Evolutionary conservation across 2,888 invertebrate species (phyloP), one percentile per base, ranked within the genome.

Genomic region (Rhogogaster chlorosoma): DNA sequence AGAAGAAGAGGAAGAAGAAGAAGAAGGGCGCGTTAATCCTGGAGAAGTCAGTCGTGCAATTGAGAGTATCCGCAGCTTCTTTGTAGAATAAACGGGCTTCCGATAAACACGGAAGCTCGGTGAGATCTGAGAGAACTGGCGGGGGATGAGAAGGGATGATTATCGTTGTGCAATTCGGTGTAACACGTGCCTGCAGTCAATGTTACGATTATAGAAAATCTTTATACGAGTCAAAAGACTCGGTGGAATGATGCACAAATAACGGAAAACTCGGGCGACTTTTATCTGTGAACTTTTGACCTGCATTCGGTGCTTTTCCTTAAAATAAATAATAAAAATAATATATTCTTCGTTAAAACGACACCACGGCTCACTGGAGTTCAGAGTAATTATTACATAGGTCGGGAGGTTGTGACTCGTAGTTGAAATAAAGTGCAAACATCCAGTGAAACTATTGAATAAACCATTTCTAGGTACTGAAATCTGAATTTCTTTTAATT

Each of bases 271-370:
- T 70, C n/a, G 12, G 73, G 45, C 38, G 12, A 73, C 12, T 73
- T 38, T 38, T 42, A 73, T 73, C 38, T 73, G 36, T 73, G 73
- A 73, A 26, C 73, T 73, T 42, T 73, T 73, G 73, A 73, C 73
- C 73, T 38, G 73, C 42, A 73, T 73, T 73, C 42, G 45, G 22
- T 38, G 15, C 67, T 67, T 18, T 67, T 32, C 7, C 6, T 67
- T 15, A 32, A 67, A 67, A 67, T 67, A 67, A 18, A 32, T 42
- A 42, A 73, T 53, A 53, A 53, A 53, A 49, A 49, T 49, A 45
- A 70, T 36, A 70, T n/a, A 49, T 49, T 70, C 70, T 70, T 70
- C 32, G 32, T 70, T 70, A 70, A 36, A 32, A 36, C 32, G 38
- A 71, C n/a, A 36, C 71, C 38, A 36, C n/a, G n/a, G 7, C 38